phyloP scores from a whole-genome alignment of 2,113 vertebrate genomes.

The Rhea americana region DNA sequence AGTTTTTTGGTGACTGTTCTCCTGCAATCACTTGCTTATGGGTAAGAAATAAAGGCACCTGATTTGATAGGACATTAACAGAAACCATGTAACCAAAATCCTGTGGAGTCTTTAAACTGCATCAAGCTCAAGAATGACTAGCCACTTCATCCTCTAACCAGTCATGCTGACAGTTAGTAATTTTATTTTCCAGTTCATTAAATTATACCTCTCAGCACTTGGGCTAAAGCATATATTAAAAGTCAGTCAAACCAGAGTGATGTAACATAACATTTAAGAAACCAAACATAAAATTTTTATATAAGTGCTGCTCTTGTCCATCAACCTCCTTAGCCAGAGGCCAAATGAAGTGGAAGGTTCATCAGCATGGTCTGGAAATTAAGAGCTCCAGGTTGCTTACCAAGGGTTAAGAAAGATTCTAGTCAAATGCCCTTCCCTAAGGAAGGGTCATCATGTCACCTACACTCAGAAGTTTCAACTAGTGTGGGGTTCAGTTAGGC shows the following conservation, averaged over 20 bases:
- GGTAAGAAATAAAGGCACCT: not conserved
- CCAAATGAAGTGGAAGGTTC: not conserved
- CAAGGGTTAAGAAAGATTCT: not conserved
- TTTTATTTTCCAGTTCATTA: constrained; percentile 40
- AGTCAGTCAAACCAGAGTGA: not conserved
- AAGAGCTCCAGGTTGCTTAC: not conserved
- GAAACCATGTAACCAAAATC: not conserved
- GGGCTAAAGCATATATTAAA: not conserved
- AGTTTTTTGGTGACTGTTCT: not conserved
- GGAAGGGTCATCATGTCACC: not conserved
- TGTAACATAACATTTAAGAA: not conserved
- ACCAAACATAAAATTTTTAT: not conserved
- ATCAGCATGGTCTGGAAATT: not conserved
- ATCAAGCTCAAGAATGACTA: not conserved
- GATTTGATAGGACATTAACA: not conserved
- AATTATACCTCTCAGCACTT: not conserved
- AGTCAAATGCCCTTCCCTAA: not conserved
- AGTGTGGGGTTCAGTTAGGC: not conserved
- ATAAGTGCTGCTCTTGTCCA: not conserved
- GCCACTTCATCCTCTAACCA: not conserved
- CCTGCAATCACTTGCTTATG: not conserved
- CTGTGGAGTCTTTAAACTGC: not conserved
- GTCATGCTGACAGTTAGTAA: not conserved
- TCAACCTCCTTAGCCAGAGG: not conserved
- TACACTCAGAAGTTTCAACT: not conserved